Percentiles rank a stretch among this genome's conserved stretches.
Conservation (phyloP, 2,797 vertebrate species). For the Pantherophis alleghaniensis region DNA sequence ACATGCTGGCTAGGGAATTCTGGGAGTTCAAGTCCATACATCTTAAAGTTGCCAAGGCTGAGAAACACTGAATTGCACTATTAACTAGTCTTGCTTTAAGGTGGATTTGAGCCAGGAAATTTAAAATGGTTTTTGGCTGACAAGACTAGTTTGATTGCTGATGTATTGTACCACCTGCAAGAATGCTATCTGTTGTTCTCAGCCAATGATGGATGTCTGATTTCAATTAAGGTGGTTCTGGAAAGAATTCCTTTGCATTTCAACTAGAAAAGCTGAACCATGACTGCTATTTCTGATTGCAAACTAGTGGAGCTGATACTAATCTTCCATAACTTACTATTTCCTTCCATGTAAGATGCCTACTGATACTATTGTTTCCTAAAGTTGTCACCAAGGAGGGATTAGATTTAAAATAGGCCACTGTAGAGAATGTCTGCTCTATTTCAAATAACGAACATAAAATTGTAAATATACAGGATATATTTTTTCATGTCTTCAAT, state of each 20-base stretch:
- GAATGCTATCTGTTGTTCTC: neutral
- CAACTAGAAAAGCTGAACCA: neutral
- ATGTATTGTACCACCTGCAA: neutral
- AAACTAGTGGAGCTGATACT: neutral
- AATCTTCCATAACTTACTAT: neutral
- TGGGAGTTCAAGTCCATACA: neutral
- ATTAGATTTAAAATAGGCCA: neutral
- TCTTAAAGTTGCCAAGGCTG: neutral
- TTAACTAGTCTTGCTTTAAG: neutral
- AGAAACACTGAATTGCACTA: neutral
- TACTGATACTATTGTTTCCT: neutral
- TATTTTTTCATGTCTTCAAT: no score
- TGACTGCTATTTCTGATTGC: neutral
- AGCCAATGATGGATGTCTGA: neutral
- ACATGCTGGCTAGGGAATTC: neutral
- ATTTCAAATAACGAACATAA: neutral
- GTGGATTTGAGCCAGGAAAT: neutral
- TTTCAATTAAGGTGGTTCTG: neutral
- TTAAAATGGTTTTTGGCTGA: neutral
- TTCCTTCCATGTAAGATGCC: neutral
- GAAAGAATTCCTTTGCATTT: neutral
- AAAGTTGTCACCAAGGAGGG: neutral
- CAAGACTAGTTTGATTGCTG: neutral
- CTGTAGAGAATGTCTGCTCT: neutral
- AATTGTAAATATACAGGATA: neutral